Evolutionary conservation across 2,888 invertebrate species (phyloP), one percentile per base, ranked within the genome.

Genomic region (Dolomedes plantarius): DNA sequence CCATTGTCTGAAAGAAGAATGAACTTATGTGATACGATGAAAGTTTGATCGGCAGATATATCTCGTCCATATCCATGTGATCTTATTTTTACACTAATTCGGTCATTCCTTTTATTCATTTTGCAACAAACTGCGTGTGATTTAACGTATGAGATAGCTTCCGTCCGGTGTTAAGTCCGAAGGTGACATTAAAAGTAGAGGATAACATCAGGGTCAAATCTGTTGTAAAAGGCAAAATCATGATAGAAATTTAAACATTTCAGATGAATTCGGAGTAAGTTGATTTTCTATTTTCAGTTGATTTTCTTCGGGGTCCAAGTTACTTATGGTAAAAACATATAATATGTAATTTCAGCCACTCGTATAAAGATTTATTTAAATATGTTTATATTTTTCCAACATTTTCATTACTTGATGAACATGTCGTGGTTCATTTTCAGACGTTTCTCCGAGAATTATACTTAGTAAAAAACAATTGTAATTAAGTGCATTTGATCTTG

Each of bases 111-210:
- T 56, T 68, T 67, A 65, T 56, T 6, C 39, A 19, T 23, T 69
- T 71, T 64, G 32, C 27, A 68, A 23, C 50, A 41, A 77, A 71
- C 72, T 71, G 64, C 19, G 62, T 29, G 71, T 62, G 69, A 56
- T 62, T 62, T 39, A 69, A 78, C 7, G 19, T 56, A 77, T 32
- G 69, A n/a, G 27, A 50, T 31, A 13, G 32, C 19, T 23, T 23
- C 28, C 39, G 31, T 19, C 46, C 27, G 50, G n/a, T 29, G 6
- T 23, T 39, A 68, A n/a, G 28, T 56, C 56, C 56, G 56, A 11
- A 56, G 56, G 23, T 56, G 56, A 56, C 56, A 56, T 56, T 23
- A 56, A 56, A 5, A 16, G 11, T 2, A 23, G 23, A 23, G 56
- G 3, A 16, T 16, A 46, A 16, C 9, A 36, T 11, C 16, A 13